Conservation (phyloP, 2,888 invertebrate genomes). For the Cryptus viduatorius region DNA sequence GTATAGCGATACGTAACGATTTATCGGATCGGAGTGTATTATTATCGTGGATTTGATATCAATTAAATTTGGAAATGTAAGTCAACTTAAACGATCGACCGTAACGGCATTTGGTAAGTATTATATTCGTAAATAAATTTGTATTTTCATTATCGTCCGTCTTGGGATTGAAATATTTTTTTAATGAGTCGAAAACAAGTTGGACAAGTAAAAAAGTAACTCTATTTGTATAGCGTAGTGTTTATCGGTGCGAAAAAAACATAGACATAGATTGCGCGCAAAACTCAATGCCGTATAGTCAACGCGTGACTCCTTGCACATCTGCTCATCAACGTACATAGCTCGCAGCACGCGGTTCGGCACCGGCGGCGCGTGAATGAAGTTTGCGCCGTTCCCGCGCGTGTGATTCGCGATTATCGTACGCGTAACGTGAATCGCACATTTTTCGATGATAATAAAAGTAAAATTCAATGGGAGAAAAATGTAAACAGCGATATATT, state of each 20-base stretch:
- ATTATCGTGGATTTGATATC: background rate
- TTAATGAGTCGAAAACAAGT: too few species aligned
- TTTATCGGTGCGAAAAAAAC: too few species aligned
- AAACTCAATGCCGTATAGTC: too few species aligned
- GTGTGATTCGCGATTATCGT: conserved; percentile 16
- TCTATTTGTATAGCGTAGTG: too few species aligned
- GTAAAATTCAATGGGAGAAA: too few species aligned
- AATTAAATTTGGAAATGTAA: background rate
- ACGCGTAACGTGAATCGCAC: background rate
- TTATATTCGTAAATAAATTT: background rate
- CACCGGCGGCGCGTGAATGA: conserved; percentile 40
- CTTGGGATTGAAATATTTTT: too few species aligned
- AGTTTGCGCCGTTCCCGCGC: conserved; percentile 24
- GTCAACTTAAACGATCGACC: background rate
- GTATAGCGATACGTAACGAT: background rate
- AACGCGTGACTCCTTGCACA: conserved; percentile 21
- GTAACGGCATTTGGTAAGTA: background rate
- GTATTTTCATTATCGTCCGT: background rate
- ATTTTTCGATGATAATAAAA: background rate
- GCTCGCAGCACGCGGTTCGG: conserved; percentile 11
- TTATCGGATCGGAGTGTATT: background rate
- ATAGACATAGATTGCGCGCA: too few species aligned
- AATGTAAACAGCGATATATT: too few species aligned
- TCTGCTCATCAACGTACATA: conserved; percentile 39
- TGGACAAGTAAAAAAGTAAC: too few species aligned